These are phyloP conservation scores for Resseliella maxima DNA, from an alignment of 2,888 invertebrate species.

Conservation along the genomic window DNA sequence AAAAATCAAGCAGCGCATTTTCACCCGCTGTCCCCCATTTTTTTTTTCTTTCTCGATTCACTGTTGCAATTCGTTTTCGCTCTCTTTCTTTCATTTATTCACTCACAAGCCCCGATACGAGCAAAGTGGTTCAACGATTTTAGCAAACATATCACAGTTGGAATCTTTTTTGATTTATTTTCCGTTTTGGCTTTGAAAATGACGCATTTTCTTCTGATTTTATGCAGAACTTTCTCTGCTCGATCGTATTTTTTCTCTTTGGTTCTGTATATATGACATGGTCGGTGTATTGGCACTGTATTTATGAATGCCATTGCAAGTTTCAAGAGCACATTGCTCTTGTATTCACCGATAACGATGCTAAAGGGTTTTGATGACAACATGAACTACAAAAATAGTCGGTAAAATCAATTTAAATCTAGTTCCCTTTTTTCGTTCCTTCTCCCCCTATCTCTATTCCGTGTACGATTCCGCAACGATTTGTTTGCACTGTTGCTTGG, in stretches of 20 bases:
- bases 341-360: background rate
- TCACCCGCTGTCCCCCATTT: background rate
- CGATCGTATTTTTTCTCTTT: background rate
- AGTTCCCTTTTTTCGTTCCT: background rate
- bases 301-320: constrained; percentile 31
- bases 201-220: constrained; percentile 21
- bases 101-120: background rate
- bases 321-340: constrained; percentile 24
- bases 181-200: constrained; percentile 34
- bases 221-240: constrained; percentile 9
- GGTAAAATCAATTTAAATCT: background rate
- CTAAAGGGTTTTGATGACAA: constrained; percentile 33
- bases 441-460: background rate
- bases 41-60: too few relatives aligned
- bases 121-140: constrained; percentile 43
- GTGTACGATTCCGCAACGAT: background rate
- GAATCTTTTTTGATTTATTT: constrained; percentile 11
- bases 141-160: constrained; percentile 31
- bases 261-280: background rate
- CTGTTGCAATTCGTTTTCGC: background rate
- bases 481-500: constrained; percentile 2
- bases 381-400: background rate
- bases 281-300: background rate
- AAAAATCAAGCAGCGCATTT: constrained; percentile 20
- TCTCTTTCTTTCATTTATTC: background rate